Conservation (phyloP, 1,140 invertebrate species). For the Papilio dardanus region DNA sequence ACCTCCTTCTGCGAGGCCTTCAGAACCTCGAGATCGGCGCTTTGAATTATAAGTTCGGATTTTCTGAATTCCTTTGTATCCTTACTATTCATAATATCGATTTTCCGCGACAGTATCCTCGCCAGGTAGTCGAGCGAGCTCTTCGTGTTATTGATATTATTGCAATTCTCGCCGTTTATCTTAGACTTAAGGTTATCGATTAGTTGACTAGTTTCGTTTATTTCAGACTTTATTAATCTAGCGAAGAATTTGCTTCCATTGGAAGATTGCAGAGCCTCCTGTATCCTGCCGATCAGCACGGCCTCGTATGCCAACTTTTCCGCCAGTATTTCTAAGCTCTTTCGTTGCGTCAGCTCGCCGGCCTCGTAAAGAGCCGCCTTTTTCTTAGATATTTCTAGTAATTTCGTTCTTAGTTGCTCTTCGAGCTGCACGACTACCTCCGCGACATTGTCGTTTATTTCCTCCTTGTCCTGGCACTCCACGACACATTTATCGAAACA, state of each 20-base stretch:
- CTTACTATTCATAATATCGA: conserved; percentile 73
- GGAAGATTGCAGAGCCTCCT: conserved; percentile 82
- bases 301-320: conserved; percentile 90
- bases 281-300: conserved; percentile 85
- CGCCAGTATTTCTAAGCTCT: conserved; percentile 87
- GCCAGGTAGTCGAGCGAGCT: conserved; percentile 85
- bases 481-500: conserved; percentile 82
- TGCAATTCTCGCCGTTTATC: conserved; percentile 83
- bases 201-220: conserved; percentile 89
- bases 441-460: conserved; percentile 84
- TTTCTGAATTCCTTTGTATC: conserved; percentile 55
- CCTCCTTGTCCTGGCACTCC: conserved; percentile 68
- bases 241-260: conserved; percentile 82
- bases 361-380: conserved; percentile 84
- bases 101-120: conserved; percentile 85
- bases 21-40: conserved; percentile 83
- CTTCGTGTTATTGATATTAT: conserved; percentile 80
- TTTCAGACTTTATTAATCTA: conserved; percentile 83
- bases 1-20: conserved; percentile 84
- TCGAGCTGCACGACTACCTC: conserved; percentile 86
- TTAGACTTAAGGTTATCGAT: conserved; percentile 87
- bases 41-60: conserved; percentile 68
- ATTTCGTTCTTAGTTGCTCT: conserved; percentile 85
- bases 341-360: conserved; percentile 85
- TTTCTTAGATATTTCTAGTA: conserved; percentile 85